Percentiles rank a stretch among this genome's conserved stretches.
Conservation (phyloP, 1,140 invertebrate species). For the Zaprionus gabonicus region DNA sequence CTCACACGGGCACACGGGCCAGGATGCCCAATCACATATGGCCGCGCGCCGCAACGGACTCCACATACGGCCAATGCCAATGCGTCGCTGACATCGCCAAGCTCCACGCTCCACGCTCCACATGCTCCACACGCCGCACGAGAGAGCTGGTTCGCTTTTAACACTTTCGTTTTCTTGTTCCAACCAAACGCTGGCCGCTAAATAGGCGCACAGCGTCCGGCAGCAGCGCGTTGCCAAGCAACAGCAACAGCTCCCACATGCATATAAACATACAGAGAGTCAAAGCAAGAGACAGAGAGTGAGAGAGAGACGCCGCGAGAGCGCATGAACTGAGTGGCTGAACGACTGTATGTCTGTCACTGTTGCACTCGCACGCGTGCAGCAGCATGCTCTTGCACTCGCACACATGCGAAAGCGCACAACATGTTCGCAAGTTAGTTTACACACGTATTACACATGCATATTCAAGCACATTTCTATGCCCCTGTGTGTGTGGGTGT, state of each 20-base stretch:
- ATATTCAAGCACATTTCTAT: background rate
- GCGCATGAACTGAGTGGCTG: constrained; percentile 6
- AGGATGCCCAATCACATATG: constrained; percentile 65
- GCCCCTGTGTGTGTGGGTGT: background rate
- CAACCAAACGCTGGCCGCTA: constrained; percentile 83
- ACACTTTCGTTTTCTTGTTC: constrained; percentile 85
- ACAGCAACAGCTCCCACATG: constrained; percentile 31
- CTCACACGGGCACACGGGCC: constrained; percentile 15
- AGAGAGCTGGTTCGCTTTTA: constrained; percentile 41
- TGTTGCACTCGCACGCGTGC: constrained; percentile 12
- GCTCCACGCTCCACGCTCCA: constrained; percentile 24
- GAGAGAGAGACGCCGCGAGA: background rate
- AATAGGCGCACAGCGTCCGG: constrained; percentile 70
- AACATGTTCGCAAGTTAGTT: background rate
- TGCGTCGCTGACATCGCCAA: constrained; percentile 31
- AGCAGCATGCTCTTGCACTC: constrained; percentile 6
- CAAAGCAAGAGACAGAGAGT: background rate
- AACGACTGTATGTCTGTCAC: constrained; percentile 27
- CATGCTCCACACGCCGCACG: constrained; percentile 25
- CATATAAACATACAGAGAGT: background rate
- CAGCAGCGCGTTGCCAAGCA: constrained; percentile 50
- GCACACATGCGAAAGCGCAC: background rate
- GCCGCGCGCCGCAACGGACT: constrained; percentile 54
- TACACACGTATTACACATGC: background rate
- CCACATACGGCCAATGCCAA: constrained; percentile 54